Conservation (phyloP, 2,797 vertebrate species). For the Tinamus major region DNA sequence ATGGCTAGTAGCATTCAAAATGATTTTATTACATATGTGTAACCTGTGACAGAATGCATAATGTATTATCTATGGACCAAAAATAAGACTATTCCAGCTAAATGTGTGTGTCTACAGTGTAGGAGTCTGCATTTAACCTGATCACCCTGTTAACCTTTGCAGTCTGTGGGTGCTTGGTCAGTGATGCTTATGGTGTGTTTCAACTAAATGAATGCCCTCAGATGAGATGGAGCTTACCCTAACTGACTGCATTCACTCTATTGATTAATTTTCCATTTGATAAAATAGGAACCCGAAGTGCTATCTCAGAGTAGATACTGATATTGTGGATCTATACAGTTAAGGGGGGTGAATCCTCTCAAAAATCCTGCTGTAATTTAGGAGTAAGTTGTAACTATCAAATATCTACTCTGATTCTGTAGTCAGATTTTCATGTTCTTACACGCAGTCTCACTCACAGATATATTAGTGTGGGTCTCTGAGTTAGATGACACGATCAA, state of each 20-base stretch:
- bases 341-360: not conserved
- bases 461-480: not conserved
- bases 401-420: too few relatives aligned
- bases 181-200: not conserved
- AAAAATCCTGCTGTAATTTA: not conserved
- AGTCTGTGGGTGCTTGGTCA: not conserved
- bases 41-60: not conserved
- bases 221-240: not conserved
- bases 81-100: not conserved
- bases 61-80: not conserved
- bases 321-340: not conserved
- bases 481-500: accelerated
- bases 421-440: not conserved
- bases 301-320: not conserved
- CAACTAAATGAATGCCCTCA: not conserved
- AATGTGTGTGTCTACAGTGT: not conserved
- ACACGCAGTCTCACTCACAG: not conserved
- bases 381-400: too few relatives aligned
- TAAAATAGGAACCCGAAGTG: not conserved
- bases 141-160: not conserved
- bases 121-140: not conserved
- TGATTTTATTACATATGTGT: not conserved
- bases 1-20: not conserved
- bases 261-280: not conserved
- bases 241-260: not conserved